A percentile compares a stretch with the other conserved stretches of the same genome.
Conservation (phyloP, 2,113 vertebrate species). For the Ascaphus truei region DNA sequence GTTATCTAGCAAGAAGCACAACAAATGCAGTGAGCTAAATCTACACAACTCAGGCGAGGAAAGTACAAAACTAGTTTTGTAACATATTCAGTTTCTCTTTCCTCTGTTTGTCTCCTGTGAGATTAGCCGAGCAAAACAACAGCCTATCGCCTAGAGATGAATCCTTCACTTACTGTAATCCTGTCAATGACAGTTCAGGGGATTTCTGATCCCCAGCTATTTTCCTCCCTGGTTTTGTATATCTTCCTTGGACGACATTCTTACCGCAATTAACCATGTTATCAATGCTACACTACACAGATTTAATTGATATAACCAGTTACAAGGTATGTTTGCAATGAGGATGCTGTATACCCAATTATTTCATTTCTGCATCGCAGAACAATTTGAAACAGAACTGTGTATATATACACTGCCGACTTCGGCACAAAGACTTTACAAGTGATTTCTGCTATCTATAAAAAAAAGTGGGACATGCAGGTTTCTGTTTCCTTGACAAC, state of each 20-base stretch:
- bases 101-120: no score
- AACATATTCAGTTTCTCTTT: no score
- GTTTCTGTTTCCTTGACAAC: slow-evolving; percentile 20
- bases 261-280: not conserved
- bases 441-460: not conserved
- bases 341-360: not conserved
- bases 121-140: no score
- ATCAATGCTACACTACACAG: not conserved
- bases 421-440: not conserved
- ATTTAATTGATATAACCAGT: not conserved
- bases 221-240: no score
- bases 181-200: no score
- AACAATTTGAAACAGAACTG: not conserved
- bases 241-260: not conserved
- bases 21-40: no score
- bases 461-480: not conserved
- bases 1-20: no score
- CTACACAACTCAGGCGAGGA: no score
- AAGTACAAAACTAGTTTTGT: no score
- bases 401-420: not conserved
- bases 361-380: not conserved
- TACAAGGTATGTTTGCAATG: not conserved
- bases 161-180: no score
- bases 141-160: no score
- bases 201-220: no score